Conservation (phyloP, 2,888 invertebrate species). For the Choristoneura rosaceana region DNA sequence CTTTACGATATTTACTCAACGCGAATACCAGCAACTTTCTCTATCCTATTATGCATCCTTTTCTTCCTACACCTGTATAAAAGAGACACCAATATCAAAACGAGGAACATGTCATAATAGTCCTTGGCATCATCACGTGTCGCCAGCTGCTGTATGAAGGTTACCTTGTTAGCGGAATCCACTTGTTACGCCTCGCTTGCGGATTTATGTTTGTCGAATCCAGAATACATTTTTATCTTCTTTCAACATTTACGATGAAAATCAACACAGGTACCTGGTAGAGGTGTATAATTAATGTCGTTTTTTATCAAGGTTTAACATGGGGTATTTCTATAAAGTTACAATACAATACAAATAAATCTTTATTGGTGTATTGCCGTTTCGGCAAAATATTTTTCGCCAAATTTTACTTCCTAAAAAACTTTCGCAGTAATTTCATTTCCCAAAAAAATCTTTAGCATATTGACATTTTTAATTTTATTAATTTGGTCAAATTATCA, state of each 20-base stretch:
- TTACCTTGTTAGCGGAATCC: constrained; percentile 35
- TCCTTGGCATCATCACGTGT: constrained; percentile 11
- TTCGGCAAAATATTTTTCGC: no score
- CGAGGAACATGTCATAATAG: neutral
- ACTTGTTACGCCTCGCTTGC: constrained; percentile 30
- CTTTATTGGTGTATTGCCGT: no score
- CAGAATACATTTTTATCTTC: neutral
- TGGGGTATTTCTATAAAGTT: no score
- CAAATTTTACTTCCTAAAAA: no score
- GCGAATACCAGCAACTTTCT: neutral
- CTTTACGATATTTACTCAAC: neutral
- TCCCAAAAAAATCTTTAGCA: no score
- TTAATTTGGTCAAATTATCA: no score
- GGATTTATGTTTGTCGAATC: constrained; percentile 5
- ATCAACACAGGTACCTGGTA: neutral
- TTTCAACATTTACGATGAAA: neutral
- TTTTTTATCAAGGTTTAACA: neutral
- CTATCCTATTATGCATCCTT: neutral
- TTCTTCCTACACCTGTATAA: neutral
- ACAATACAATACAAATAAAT: no score
- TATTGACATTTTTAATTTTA: no score
- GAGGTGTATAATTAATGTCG: neutral
- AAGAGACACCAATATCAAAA: neutral
- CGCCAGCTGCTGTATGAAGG: constrained; percentile 13
- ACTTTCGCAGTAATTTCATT: no score